Conservation (phyloP, 1,140 invertebrate genomes). For the Procambarus virginalis region DNA sequence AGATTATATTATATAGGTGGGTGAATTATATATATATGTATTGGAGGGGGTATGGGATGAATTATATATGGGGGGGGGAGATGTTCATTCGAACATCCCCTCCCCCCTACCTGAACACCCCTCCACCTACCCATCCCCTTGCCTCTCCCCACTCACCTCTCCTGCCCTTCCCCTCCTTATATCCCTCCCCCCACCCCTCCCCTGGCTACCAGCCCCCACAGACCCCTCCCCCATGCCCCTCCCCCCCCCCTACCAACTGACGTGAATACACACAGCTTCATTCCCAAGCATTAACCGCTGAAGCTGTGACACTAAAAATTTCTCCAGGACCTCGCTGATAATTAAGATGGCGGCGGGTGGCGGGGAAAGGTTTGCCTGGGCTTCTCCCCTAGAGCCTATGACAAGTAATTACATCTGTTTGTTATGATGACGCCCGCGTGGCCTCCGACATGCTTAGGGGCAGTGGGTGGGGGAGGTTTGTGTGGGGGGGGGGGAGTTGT, state of each 20-base stretch:
- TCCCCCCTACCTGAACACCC: neutral
- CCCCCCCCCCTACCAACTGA: constrained; percentile 5
- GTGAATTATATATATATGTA: too few species aligned
- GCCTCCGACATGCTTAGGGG: constrained; percentile 18
- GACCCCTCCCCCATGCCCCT: neutral
- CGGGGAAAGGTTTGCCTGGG: constrained; percentile 15
- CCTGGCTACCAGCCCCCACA: neutral
- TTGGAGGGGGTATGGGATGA: too few species aligned
- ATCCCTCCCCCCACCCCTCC: neutral
- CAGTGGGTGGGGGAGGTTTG: neutral
- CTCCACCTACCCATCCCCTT: neutral
- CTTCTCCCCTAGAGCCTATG: constrained; percentile 43
- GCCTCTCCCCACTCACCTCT: neutral
- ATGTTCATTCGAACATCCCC: neutral
- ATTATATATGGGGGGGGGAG: too few species aligned
- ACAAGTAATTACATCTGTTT: constrained; percentile 53
- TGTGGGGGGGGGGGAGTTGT: neutral
- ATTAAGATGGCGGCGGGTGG: constrained; percentile 48
- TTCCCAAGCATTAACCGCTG: constrained; percentile 48
- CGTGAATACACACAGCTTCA: constrained; percentile 44
- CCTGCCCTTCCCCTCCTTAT: neutral
- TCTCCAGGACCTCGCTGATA: constrained; percentile 57
- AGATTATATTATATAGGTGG: too few species aligned
- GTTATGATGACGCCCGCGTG: constrained; percentile 35
- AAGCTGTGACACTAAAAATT: constrained; percentile 62